Percentiles rank a stretch among this genome's conserved stretches.
phyloP scores from a whole-genome alignment of 2,113 vertebrate species.

The Solea senegalensis region DNA sequence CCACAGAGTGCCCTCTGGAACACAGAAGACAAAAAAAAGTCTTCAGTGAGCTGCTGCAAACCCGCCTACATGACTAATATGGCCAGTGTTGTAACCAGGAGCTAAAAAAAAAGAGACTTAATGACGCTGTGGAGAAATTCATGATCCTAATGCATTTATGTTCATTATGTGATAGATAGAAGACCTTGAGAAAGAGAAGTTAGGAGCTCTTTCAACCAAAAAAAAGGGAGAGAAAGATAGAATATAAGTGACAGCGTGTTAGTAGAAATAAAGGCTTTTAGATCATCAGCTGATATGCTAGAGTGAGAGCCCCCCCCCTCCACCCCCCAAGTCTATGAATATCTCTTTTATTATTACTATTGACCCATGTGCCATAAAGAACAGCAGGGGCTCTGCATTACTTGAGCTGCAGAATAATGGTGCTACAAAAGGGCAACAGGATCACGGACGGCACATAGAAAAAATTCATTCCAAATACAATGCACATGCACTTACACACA shows the following conservation, averaged over 20 bases:
- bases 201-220: constrained; percentile 21
- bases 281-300: constrained; percentile 73
- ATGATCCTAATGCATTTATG: background rate
- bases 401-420: constrained; percentile 59
- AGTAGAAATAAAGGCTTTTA: constrained; percentile 65
- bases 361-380: constrained; percentile 76
- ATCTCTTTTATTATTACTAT: constrained; percentile 81
- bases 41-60: constrained; percentile 59
- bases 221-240: constrained; percentile 14
- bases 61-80: constrained; percentile 9
- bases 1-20: constrained; percentile 77
- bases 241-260: background rate
- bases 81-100: constrained; percentile 12
- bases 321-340: constrained; percentile 71
- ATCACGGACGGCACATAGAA: constrained; percentile 25
- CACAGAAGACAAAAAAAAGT: constrained; percentile 64
- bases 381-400: constrained; percentile 63
- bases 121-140: background rate
- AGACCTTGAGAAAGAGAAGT: constrained; percentile 11
- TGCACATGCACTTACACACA: constrained; percentile 17
- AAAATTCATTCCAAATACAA: constrained; percentile 22
- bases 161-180: constrained; percentile 5
- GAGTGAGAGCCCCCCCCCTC: constrained; percentile 45
- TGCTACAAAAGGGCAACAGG: constrained; percentile 46
- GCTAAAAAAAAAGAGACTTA: constrained; percentile 23